phyloP scores from a whole-genome alignment of 2,888 invertebrate species.

The Calliphora vomitoria region DNA sequence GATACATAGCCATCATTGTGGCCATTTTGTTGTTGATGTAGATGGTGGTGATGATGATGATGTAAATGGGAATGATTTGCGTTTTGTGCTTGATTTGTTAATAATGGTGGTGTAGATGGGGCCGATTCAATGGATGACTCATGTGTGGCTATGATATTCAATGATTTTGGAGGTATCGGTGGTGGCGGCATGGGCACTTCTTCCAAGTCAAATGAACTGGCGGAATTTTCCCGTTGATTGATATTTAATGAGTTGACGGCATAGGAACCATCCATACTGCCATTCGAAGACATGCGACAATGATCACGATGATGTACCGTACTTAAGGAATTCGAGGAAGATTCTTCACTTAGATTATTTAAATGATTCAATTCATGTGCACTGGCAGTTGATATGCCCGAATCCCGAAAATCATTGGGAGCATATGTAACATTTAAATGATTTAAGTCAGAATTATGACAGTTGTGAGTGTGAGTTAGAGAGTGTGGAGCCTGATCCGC shows the following conservation, averaged over 20 bases:
- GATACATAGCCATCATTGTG: conserved; percentile 80
- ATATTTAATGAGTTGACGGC: conserved; percentile 78
- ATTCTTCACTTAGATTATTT: conserved; percentile 82
- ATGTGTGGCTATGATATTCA: conserved; percentile 76
- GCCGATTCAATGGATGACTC: conserved; percentile 60
- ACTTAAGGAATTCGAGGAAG: conserved; percentile 78
- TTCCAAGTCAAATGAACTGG: conserved; percentile 82
- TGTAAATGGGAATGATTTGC: conserved; percentile 74
- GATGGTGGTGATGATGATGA: conserved; percentile 74
- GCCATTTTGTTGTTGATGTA: conserved; percentile 76
- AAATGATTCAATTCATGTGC: conserved; percentile 82
- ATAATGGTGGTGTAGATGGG: conserved; percentile 56
- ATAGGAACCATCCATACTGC: conserved; percentile 76
- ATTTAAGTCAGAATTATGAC: conserved; percentile 78
- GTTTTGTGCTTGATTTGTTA: conserved; percentile 58
- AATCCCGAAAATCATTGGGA: conserved; percentile 84
- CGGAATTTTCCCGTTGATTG: conserved; percentile 80
- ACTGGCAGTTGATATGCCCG: conserved; percentile 84
- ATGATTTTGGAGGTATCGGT: conserved; percentile 83
- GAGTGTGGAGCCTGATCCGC: conserved; percentile 81
- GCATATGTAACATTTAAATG: conserved; percentile 80
- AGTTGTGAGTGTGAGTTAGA: conserved; percentile 76
- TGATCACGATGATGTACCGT: conserved; percentile 81
- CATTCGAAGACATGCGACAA: conserved; percentile 80
- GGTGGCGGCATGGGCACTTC: conserved; percentile 83